phyloP scores from a whole-genome alignment of 2,113 vertebrate species.

The Catharus fuscescens region DNA sequence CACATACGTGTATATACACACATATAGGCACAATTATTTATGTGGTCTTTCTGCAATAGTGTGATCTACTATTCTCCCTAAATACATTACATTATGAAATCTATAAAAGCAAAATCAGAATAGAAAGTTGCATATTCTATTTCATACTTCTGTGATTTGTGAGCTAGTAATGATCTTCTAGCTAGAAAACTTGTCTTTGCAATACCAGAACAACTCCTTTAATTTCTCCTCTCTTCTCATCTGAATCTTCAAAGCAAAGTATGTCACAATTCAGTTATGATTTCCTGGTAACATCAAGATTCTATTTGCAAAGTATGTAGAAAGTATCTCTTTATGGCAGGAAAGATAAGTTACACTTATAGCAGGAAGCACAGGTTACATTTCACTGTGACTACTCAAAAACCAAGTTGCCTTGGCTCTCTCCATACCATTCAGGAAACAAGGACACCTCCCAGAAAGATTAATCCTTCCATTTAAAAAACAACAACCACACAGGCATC shows the following conservation, averaged over 20 bases:
- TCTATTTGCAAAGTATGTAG: background rate
- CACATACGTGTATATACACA: background rate
- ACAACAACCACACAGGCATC: background rate
- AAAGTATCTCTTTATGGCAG: background rate
- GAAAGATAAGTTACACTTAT: background rate
- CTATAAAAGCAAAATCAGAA: background rate
- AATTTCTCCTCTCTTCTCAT: background rate
- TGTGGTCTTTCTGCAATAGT: background rate
- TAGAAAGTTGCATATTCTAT: background rate
- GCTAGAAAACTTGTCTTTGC: background rate
- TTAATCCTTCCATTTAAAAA: background rate
- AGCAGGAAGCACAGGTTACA: fast-evolving
- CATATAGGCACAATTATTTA: background rate
- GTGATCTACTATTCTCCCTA: background rate
- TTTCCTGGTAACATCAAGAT: background rate
- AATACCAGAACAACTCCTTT: background rate
- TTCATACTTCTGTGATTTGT: background rate
- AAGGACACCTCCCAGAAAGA: background rate
- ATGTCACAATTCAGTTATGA: background rate
- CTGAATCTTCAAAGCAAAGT: background rate
- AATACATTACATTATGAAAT: background rate
- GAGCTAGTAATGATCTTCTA: background rate
- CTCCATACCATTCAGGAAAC: background rate
- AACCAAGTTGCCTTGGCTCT: background rate
- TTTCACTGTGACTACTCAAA: background rate